Percentiles rank a stretch among this genome's conserved stretches.
phyloP scores from a whole-genome alignment of 2,113 vertebrate genomes.

The Irena cyanogastra region DNA sequence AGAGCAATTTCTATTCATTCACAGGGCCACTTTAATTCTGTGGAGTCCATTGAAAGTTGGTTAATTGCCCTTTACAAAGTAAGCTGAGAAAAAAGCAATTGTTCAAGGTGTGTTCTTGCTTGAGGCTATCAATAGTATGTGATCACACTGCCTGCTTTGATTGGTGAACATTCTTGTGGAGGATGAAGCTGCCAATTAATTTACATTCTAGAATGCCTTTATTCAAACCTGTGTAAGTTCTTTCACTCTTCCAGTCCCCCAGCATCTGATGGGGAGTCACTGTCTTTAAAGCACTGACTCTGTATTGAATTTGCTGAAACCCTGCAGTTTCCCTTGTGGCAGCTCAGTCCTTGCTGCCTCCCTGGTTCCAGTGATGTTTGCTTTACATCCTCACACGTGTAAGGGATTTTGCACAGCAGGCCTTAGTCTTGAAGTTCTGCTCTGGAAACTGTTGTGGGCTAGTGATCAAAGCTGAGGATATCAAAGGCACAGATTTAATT shows the following conservation, averaged over 20 bases:
- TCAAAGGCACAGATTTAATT: not conserved
- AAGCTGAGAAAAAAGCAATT: not conserved
- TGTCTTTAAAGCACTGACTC: not conserved
- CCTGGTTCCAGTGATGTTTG: not conserved
- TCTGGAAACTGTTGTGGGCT: not conserved
- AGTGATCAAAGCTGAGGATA: not conserved
- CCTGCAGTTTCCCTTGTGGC: rapidly evolving
- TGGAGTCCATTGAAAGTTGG: not conserved
- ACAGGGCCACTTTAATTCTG: not conserved
- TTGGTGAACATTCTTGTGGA: not conserved
- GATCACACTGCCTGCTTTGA: not conserved
- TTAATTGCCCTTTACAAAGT: constrained; percentile 6
- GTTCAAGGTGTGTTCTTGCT: not conserved
- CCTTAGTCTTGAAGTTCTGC: not conserved
- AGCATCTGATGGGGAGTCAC: not conserved
- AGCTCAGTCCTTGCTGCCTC: not conserved
- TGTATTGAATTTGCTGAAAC: not conserved
- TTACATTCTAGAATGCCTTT: not conserved
- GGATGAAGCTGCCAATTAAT: not conserved
- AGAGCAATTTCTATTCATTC: not conserved
- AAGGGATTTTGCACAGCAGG: not conserved
- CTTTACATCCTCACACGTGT: not conserved
- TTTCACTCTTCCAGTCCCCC: not conserved
- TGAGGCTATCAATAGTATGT: not conserved
- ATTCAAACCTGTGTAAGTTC: not conserved